A percentile compares a stretch with the other conserved stretches of the same genome.
These are phyloP conservation scores for Epinephelus awoara DNA, from an alignment of 2,797 vertebrate genomes.

Conservation along the genomic window DNA sequence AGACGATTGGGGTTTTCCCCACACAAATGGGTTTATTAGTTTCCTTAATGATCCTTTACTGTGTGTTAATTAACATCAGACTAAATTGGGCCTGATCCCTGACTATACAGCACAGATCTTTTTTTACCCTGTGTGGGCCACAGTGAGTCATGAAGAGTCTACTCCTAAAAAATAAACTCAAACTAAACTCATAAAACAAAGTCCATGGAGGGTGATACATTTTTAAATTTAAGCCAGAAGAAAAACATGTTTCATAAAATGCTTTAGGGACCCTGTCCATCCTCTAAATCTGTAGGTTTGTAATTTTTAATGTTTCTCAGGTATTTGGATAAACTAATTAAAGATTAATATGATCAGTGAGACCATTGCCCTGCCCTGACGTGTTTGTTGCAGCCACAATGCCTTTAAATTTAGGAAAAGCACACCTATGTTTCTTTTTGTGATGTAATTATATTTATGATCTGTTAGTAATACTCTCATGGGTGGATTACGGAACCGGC, in stretches of 20 bases:
- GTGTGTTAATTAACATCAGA: constrained; percentile 36
- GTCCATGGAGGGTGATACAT: constrained; percentile 34
- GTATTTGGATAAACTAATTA: constrained; percentile 34
- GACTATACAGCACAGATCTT: constrained; percentile 3
- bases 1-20: not conserved
- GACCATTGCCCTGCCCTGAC: constrained; percentile 6
- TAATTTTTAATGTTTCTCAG: constrained; percentile 31
- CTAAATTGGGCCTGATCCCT: constrained; percentile 15
- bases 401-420: not conserved
- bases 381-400: constrained; percentile 14
- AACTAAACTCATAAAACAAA: constrained; percentile 32
- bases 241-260: constrained; percentile 40
- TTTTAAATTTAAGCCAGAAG: constrained; percentile 41
- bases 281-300: constrained; percentile 29
- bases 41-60: constrained; percentile 21
- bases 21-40: constrained; percentile 19
- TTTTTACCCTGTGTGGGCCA: constrained; percentile 10
- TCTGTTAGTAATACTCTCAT: not conserved
- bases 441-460: not conserved
- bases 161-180: constrained; percentile 25
- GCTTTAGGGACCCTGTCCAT: constrained; percentile 8
- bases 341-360: constrained; percentile 31
- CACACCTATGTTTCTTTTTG: not conserved
- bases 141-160: constrained; percentile 22
- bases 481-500: too few species aligned